These are phyloP conservation scores for Columba livia DNA, from an alignment of 2,113 vertebrate species.

Conservation along the genomic window DNA sequence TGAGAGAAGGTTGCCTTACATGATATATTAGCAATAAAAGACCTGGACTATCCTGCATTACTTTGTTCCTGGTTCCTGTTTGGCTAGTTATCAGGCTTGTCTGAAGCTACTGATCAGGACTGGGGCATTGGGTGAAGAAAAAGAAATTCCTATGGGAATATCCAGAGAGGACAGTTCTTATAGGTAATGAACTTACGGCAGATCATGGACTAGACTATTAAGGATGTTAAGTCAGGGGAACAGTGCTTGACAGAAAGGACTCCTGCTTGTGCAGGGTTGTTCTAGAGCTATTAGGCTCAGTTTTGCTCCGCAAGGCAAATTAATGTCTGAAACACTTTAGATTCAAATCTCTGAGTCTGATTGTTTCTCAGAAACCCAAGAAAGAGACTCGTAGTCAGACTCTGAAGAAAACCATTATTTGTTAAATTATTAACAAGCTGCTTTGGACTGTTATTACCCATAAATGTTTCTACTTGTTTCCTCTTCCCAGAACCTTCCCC, in stretches of 20 bases:
- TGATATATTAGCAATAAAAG: neutral
- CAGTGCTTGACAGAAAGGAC: neutral
- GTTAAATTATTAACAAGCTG: neutral
- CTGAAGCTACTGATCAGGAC: neutral
- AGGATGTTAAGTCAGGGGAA: neutral
- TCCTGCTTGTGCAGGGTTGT: neutral
- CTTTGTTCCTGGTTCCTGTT: neutral
- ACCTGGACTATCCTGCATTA: neutral
- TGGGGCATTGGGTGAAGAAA: neutral
- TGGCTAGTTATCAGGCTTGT: neutral
- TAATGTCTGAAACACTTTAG: neutral
- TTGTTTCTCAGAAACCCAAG: neutral
- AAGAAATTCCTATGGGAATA: neutral
- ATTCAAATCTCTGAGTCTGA: neutral
- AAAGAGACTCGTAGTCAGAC: neutral
- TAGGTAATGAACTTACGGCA: neutral
- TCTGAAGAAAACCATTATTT: neutral
- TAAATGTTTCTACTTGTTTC: neutral
- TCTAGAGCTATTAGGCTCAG: neutral
- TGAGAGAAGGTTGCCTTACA: neutral
- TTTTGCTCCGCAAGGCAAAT: neutral
- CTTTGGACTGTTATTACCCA: neutral
- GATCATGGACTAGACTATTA: neutral
- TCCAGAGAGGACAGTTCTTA: neutral
- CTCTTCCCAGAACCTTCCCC: constrained; percentile 11